Base-by-base conservation (phyloP, 2,888 invertebrate species). In the Terebella lapidaria region DNA sequence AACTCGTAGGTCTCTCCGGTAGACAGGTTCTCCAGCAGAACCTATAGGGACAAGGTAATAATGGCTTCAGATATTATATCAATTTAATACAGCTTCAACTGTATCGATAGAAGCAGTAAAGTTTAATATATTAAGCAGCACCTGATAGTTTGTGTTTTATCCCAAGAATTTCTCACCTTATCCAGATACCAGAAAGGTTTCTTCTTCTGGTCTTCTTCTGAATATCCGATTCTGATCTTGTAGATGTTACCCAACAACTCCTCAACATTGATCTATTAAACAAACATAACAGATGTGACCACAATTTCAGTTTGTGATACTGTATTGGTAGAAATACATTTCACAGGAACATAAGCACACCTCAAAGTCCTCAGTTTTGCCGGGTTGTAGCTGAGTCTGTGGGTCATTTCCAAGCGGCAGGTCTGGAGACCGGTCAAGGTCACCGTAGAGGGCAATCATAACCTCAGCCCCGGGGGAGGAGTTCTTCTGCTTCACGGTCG, bases 361-460 rank as follows among this genome's bases (percentile, higher is more conserved):
- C 67, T 73, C 68, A 67, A 76, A 77, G 53, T 72, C 68, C 56
- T 76, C 75, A 53, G 70, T 67, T 58, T 73, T 72, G 30, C 74
- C 74, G 24, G 75, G 71, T 58, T 73, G 70, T n/a, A 54, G 59
- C 70, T 72, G 74, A 20, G 64, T 59, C 22, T 60, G 56, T 22
- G 45, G 2, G 10, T 45, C 60, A 26, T 58, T 29, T 20, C 28
- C 27, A 4, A 67, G 59, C 18, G 54, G 45, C 20, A 64, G 20
- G 35, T 71, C 68, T 3, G 72, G 69, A 57, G 73, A 72, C 58
- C 69, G 69, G 3, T 72, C 74, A 28, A 69, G 65, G 25, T 67
- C 71, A 5, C 79, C 77, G 65, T 78, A 79, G 18, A 76, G 57
- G 18, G 78, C 68, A 58, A 68, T 42, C n/a, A 63, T 30, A 20